Base-by-base conservation (phyloP, 1,140 invertebrate genomes). In the Drosophila pectinifera region DNA sequence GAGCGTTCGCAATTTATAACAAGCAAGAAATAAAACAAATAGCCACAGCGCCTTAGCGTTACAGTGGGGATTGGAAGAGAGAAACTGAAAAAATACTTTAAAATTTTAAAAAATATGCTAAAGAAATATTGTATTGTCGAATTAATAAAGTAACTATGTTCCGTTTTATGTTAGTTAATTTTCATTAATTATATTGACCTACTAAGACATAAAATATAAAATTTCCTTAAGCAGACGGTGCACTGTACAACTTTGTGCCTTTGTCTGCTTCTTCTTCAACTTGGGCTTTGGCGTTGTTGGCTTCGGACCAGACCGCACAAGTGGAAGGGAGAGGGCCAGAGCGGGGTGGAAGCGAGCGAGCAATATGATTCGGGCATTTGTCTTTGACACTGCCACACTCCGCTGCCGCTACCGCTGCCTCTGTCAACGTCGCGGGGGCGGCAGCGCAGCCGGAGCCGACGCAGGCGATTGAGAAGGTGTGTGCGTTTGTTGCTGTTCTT, bases 321-420 rank as follows among this genome's bases (percentile, higher is more conserved):
- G 43, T 48, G 58, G 18, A 34, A 48, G 59, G 78, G 53, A 61
- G 49, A 56, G 56, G 38, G 59, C 22, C 28, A 28, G 16, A 20
- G 28, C 16, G 18, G 22, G 18, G 26, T 45, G 13, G 28, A 22
- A 62, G 57, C 57, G 18, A 48, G 64, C 24, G 7, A 63, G 73
- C 79, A 81, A 82, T 82, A 78, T 78, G 79, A 81, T 82, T 82
- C 79, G 68, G 76, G 79, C 79, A 82, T 82, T 82, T 78, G 80
- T 82, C 79, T 73, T 82, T 82, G 79, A 82, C 79, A 80, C 79
- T 77, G 79, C 61, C 70, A 69, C 70, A 64, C 62, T 64, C 41
- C 26, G 61, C 61, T 64, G 72, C 56, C 48, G 38, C 67, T 46
- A 34, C 38, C 22, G 22, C 57, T 65, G 55, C 39, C 46, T 62